phyloP scores from a whole-genome alignment of 2,113 vertebrate genomes.

The Butorides virescens region DNA sequence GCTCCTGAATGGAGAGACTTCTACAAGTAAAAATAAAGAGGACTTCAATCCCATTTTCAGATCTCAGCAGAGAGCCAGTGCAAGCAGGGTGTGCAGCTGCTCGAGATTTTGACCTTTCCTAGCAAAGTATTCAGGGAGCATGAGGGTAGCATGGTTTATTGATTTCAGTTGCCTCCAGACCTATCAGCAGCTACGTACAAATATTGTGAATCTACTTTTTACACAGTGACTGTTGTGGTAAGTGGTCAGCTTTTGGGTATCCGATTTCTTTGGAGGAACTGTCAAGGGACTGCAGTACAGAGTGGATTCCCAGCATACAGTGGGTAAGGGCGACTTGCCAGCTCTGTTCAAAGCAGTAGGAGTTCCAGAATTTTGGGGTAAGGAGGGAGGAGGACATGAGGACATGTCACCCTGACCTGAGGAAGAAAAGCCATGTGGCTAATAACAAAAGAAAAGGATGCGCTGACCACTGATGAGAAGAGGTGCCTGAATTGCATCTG shows the following conservation, averaged over 20 bases:
- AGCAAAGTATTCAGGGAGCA: neutral
- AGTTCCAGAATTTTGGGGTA: neutral
- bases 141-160: neutral
- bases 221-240: neutral
- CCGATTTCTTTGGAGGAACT: accelerated
- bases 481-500: neutral
- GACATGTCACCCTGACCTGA: neutral
- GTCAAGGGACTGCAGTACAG: no score
- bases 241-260: neutral
- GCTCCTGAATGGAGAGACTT: neutral
- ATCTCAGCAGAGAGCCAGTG: neutral
- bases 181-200: neutral
- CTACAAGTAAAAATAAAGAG: neutral
- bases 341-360: neutral
- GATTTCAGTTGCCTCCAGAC: neutral
- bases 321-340: neutral
- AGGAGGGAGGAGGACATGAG: neutral
- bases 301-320: neutral
- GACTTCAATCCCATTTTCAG: neutral
- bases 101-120: neutral
- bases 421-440: neutral
- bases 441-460: neutral
- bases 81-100: neutral
- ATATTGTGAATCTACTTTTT: neutral
- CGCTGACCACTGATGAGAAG: neutral